Percentiles rank a stretch among this genome's conserved stretches.
Conservation (phyloP, 2,888 invertebrate genomes). For the Isotomurus palustris region DNA sequence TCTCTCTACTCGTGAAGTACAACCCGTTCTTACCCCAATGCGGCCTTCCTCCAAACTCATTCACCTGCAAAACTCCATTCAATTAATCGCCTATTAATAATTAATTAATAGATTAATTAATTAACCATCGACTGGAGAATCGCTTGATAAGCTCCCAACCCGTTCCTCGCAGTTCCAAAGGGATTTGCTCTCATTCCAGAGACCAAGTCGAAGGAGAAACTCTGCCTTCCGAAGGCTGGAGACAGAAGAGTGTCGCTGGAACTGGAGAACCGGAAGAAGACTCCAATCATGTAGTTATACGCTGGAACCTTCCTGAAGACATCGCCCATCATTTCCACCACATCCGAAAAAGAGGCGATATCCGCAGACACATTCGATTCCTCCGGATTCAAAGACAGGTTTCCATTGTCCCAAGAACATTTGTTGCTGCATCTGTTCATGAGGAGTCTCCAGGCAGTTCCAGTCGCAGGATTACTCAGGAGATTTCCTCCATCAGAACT, state of each 20-base stretch:
- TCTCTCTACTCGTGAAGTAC: neutral
- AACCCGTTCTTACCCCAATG: conserved; percentile 30
- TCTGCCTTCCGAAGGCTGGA: conserved; percentile 5
- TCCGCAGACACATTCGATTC: conserved; percentile 19
- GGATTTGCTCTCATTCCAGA: conserved; percentile 18
- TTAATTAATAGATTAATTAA: neutral
- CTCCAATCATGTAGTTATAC: conserved; percentile 13
- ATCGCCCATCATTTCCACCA: conserved; percentile 5
- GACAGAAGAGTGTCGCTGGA: conserved; percentile 12
- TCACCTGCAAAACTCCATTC: conserved; percentile 3
- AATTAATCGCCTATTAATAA: neutral
- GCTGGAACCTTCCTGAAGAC: conserved; percentile 6
- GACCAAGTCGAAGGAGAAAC: conserved; percentile 14
- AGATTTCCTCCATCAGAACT: conserved; percentile 12
- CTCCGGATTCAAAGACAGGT: conserved; percentile 8
- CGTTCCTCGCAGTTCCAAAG: conserved; percentile 5
- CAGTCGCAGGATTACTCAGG: conserved; percentile 19
- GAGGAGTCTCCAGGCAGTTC: conserved; percentile 11
- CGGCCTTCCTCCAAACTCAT: conserved; percentile 6
- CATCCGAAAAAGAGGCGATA: neutral
- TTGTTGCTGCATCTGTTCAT: conserved; percentile 6
- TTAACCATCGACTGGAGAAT: conserved; percentile 17
- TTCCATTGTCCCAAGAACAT: conserved; percentile 20
- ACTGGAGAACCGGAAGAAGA: conserved; percentile 15
- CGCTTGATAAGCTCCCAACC: conserved; percentile 19